Conservation (phyloP, 2,888 invertebrate species). For the Bugulina stolonifera region DNA sequence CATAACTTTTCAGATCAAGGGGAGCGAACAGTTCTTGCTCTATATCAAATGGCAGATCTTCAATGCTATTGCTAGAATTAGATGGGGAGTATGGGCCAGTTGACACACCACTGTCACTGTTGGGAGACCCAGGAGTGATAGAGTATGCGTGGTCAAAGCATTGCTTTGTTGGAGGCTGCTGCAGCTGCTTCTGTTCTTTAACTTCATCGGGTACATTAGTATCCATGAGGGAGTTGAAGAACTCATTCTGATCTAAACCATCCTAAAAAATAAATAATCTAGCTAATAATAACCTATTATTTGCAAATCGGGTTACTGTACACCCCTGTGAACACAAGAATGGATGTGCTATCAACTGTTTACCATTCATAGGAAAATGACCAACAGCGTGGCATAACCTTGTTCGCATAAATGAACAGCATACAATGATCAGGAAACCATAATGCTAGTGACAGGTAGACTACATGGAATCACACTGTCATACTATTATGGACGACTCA, state of each 20-base stretch:
- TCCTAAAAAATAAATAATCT: slow-evolving; percentile 19
- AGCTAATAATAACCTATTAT: too few relatives aligned
- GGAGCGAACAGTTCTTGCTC: slow-evolving; percentile 12
- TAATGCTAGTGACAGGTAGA: too few relatives aligned
- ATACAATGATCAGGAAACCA: too few relatives aligned
- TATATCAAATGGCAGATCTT: slow-evolving; percentile 4
- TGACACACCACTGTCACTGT: slow-evolving; percentile 22
- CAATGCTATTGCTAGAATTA: background rate
- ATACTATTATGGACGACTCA: too few relatives aligned
- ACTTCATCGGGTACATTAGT: slow-evolving; percentile 2
- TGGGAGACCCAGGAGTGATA: background rate
- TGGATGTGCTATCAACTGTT: too few relatives aligned
- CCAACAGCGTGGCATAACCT: too few relatives aligned
- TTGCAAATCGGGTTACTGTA: too few relatives aligned
- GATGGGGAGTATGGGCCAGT: slow-evolving; percentile 11
- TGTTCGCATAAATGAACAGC: too few relatives aligned
- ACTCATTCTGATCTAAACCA: slow-evolving; percentile 9
- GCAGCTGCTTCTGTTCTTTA: slow-evolving; percentile 4
- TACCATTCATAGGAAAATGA: too few relatives aligned
- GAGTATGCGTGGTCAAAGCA: slow-evolving; percentile 8
- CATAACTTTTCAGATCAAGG: background rate
- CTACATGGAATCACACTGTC: too few relatives aligned
- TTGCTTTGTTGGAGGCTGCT: background rate
- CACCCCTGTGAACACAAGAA: too few relatives aligned
- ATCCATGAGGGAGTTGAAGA: slow-evolving; percentile 2